Evolutionary conservation across 2,797 vertebrate species (phyloP), one percentile per base, ranked within the genome.

Genomic region (Simalia tracyae): DNA sequence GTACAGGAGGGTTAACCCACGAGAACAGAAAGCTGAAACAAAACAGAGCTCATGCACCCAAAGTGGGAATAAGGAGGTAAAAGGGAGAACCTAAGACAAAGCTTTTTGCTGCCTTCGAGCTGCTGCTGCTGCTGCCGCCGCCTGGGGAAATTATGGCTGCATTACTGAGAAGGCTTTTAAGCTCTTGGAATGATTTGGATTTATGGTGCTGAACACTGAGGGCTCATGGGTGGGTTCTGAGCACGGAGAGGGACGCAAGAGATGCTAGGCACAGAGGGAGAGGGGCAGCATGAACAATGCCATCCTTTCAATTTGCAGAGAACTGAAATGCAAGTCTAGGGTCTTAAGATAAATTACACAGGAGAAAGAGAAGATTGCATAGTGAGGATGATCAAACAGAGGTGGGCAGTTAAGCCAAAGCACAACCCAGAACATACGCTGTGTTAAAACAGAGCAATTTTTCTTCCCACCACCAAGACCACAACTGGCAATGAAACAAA

Each of bases 101-200:
- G 84, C 92, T 76, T 88, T 91, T 90, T n/a, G 94, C 92, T 93
- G 94, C 91, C 93, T 86, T 66, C 42, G 92, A 91, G 81, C 89
- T 94, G 91, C 66, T 85, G 56, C 84, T 94, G 95, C 93, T 76
- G 68, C 31, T 36, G 31, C 36, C 42, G 72, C 36, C 0, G 19
- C 95, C 88, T 54, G 89, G 46, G 91, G 46, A 96, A 94, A 95
- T 91, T 94, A 95, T 92, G 93, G 91, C 94, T 92, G 94, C 86
- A 90, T 92, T 96, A 95, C 93, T 95, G 95, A 95, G 95, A 95
- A 95, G 92, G 94, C 90, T 95, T 94, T 95, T 96, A 94, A 84
- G 94, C 96, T 95, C 5, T 66, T 28, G 14, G 90, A 93, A 89
- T 94, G 93, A 96, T 96, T 94, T 84, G 92, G 93, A 96, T 68